Conservation (phyloP, 2,888 invertebrate genomes). For the Torymus texanus region DNA sequence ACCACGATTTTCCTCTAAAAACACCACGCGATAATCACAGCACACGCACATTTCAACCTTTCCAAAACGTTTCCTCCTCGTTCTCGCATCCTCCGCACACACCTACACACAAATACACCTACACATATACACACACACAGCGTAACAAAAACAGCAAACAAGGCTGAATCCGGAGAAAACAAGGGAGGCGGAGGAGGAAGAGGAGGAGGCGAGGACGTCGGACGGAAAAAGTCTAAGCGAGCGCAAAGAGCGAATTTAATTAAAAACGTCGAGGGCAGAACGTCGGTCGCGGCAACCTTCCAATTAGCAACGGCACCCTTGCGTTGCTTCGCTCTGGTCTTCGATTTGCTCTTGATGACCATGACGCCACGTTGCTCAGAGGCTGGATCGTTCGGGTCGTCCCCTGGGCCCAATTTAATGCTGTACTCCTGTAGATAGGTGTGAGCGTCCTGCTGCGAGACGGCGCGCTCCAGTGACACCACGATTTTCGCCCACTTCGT, state of each 20-base stretch:
- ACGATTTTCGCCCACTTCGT: conserved; percentile 98
- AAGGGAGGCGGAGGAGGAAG: neutral
- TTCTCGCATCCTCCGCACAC: too few species aligned
- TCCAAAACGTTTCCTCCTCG: too few species aligned
- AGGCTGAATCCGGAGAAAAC: neutral
- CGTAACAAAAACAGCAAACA: conserved; percentile 9
- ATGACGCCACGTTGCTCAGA: conserved; percentile 95
- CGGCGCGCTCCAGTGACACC: conserved; percentile 95
- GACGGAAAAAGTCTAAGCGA: neutral
- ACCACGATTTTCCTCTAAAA: too few species aligned
- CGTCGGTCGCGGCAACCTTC: conserved; percentile 83
- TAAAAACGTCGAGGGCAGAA: neutral
- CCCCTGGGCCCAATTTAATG: conserved; percentile 90
- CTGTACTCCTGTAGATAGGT: conserved; percentile 96
- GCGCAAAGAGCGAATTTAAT: neutral
- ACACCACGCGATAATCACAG: too few species aligned
- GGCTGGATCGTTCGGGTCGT: conserved; percentile 82
- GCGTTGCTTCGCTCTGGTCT: conserved; percentile 95
- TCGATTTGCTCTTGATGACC: conserved; percentile 98
- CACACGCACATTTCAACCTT: too few species aligned
- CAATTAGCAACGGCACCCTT: conserved; percentile 97
- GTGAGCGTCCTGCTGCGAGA: conserved; percentile 92
- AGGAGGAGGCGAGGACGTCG: neutral
- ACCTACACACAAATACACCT: neutral
- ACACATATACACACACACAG: neutral